Conservation (phyloP, 2,113 vertebrate genomes). For the Bubalus kerabau region DNA sequence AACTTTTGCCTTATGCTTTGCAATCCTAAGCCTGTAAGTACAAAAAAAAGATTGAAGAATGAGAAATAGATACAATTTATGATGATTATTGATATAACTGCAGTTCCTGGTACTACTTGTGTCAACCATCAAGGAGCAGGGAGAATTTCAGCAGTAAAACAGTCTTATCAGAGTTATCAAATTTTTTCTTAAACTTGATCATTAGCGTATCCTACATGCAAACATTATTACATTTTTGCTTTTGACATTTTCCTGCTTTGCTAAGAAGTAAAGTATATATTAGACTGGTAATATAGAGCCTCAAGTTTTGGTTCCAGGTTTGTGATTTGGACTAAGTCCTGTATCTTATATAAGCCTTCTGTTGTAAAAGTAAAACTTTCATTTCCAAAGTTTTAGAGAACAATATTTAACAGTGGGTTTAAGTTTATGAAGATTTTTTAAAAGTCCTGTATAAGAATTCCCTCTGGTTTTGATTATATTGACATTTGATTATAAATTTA, state of each 20-base stretch:
- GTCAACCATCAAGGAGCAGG: background rate
- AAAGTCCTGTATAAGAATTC: background rate
- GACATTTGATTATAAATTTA: conserved; percentile 16
- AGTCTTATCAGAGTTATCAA: background rate
- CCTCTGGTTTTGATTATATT: background rate
- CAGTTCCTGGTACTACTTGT: background rate
- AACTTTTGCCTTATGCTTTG: background rate
- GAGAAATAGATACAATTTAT: background rate
- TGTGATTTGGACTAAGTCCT: background rate
- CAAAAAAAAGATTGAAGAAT: background rate
- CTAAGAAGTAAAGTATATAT: background rate
- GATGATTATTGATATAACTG: background rate
- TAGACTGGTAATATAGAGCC: background rate
- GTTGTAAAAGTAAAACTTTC: conserved; percentile 7
- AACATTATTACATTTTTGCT: background rate
- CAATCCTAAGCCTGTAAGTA: background rate
- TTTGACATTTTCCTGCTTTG: background rate
- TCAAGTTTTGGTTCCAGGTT: background rate
- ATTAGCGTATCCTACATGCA: background rate
- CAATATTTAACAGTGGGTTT: conserved; percentile 6
- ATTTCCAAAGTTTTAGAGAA: background rate
- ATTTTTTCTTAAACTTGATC: background rate
- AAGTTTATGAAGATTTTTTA: background rate
- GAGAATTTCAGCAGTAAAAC: background rate
- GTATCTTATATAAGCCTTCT: background rate